phyloP scores from a whole-genome alignment of 2,113 vertebrate species.

The Alouatta palliata region DNA sequence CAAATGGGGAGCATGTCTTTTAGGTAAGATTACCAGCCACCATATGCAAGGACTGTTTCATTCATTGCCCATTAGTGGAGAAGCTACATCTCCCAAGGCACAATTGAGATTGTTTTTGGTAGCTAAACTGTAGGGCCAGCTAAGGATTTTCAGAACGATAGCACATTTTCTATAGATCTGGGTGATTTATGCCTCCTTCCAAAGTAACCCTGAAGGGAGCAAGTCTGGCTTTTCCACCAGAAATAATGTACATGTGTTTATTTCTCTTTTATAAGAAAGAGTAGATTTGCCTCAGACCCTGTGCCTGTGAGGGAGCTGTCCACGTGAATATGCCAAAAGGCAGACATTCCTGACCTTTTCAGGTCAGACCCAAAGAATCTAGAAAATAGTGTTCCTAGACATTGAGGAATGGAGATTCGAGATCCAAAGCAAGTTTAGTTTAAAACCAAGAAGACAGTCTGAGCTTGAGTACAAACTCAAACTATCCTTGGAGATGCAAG shows the following conservation, averaged over 20 bases:
- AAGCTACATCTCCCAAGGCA: conserved; percentile 14
- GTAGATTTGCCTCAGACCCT: not conserved
- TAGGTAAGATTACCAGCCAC: conserved; percentile 75
- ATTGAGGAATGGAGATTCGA: not conserved
- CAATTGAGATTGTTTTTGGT: not conserved
- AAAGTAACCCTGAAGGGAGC: not conserved
- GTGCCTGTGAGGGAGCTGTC: not conserved
- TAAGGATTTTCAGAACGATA: not conserved
- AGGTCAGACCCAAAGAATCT: not conserved
- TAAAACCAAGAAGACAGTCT: conserved; percentile 11
- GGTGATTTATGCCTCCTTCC: not conserved
- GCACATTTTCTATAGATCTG: not conserved
- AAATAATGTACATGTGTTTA: not conserved
- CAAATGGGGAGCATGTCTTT: conserved; percentile 69
- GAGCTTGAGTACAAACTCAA: conserved; percentile 43
- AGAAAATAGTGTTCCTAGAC: not conserved
- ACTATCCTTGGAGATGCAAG: conserved; percentile 40
- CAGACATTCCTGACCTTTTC: not conserved
- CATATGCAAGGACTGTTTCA: conserved; percentile 49
- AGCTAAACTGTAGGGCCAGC: not conserved
- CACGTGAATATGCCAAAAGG: not conserved
- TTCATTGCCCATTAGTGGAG: conserved; percentile 71
- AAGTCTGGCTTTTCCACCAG: not conserved
- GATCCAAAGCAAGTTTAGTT: not conserved
- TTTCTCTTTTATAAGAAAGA: not conserved